A percentile compares a stretch with the other conserved stretches of the same genome.
phyloP scores from a whole-genome alignment of 2,888 invertebrate species.

The Lottia gigantea region DNA sequence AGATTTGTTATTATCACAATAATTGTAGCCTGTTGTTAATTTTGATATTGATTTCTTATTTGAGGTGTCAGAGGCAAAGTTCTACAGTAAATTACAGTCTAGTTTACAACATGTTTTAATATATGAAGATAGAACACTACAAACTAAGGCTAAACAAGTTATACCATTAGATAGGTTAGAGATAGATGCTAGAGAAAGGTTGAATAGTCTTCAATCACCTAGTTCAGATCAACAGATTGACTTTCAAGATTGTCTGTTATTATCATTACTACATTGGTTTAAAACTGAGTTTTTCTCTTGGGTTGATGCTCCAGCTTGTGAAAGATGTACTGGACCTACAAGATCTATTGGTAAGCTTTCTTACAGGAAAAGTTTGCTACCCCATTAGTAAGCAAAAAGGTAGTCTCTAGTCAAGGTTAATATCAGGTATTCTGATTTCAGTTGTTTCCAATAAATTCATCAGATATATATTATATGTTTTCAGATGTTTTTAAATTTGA shows the following conservation, averaged over 20 bases:
- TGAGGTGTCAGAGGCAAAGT: constrained; percentile 52
- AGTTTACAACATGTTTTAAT: constrained; percentile 73
- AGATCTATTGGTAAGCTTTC: constrained; percentile 25
- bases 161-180: constrained; percentile 79
- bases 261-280: constrained; percentile 90
- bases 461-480: too few relatives aligned
- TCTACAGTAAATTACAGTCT: constrained; percentile 50
- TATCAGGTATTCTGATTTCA: too few relatives aligned
- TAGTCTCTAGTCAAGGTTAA: too few relatives aligned
- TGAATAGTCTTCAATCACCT: constrained; percentile 30
- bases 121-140: constrained; percentile 79
- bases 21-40: too few relatives aligned
- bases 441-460: too few relatives aligned
- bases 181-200: constrained; percentile 71
- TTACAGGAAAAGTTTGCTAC: too few relatives aligned
- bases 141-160: constrained; percentile 75
- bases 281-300: constrained; percentile 91
- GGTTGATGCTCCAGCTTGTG: constrained; percentile 82
- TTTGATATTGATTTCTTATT: constrained; percentile 17
- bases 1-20: too few relatives aligned
- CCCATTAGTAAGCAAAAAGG: too few relatives aligned
- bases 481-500: too few relatives aligned
- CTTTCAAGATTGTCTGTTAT: constrained; percentile 77
- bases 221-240: constrained; percentile 33
- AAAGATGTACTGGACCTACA: constrained; percentile 74